Percentiles rank a stretch among this genome's conserved stretches.
These are phyloP conservation scores for Laupala kohalensis DNA, from an alignment of 1,140 invertebrate genomes.

Conservation along the genomic window DNA sequence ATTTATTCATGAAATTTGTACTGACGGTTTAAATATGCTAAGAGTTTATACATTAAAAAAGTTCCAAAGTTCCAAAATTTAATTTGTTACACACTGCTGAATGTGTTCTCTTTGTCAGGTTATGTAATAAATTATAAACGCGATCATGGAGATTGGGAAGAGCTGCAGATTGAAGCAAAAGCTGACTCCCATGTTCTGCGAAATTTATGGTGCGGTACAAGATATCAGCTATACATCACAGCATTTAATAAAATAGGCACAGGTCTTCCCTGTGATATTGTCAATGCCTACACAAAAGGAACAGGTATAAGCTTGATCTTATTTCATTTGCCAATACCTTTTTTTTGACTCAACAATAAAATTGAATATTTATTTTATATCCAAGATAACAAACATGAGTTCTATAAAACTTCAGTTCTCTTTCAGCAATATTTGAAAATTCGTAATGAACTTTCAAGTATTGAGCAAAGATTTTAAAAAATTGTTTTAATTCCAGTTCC, in stretches of 20 bases:
- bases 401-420: too few species aligned
- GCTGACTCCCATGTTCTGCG: slow-evolving; percentile 60
- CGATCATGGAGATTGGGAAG: slow-evolving; percentile 80
- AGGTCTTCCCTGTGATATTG: slow-evolving; percentile 72
- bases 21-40: too few species aligned
- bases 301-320: slow-evolving; percentile 42
- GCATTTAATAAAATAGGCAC: slow-evolving; percentile 81
- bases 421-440: not conserved
- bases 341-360: too few species aligned
- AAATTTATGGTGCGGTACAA: slow-evolving; percentile 74
- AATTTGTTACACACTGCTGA: not conserved
- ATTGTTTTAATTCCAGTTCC: slow-evolving; percentile 35
- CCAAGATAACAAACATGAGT: too few species aligned
- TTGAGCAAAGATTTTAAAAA: too few species aligned
- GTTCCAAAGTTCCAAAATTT: too few species aligned
- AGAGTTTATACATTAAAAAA: too few species aligned
- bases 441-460: too few species aligned
- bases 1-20: too few species aligned
- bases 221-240: slow-evolving; percentile 76
- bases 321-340: too few species aligned
- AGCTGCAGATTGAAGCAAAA: slow-evolving; percentile 64
- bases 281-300: slow-evolving; percentile 70
- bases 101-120: slow-evolving; percentile 29
- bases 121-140: slow-evolving; percentile 79
- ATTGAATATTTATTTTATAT: too few species aligned